Evolutionary conservation across 2,113 vertebrate genomes (phyloP).

Genomic region (Monarcha castaneiventris): DNA sequence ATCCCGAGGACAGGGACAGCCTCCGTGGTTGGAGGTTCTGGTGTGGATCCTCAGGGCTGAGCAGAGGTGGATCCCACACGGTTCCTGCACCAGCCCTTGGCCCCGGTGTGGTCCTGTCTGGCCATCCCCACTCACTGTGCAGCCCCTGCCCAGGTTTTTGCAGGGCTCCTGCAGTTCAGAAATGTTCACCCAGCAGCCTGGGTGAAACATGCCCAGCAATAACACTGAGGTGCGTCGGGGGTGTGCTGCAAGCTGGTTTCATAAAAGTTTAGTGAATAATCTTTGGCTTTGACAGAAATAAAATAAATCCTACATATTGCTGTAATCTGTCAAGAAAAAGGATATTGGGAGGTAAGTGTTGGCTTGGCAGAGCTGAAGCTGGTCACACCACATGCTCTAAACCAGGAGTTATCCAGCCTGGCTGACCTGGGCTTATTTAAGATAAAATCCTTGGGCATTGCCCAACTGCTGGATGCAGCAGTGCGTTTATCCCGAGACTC

Average conservation of each 20-base stretch:
- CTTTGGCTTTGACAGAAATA: constrained; percentile 10
- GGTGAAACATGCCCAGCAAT: background rate
- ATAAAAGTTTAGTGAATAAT: background rate
- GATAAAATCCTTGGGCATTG: constrained; percentile 44
- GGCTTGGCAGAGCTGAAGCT: background rate
- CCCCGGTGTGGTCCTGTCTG: background rate
- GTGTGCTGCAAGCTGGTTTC: background rate
- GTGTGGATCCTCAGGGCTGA: background rate
- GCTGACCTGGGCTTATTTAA: background rate
- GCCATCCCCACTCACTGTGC: rapidly evolving
- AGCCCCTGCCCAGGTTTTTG: background rate
- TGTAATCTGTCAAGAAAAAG: background rate
- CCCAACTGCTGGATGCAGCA: background rate
- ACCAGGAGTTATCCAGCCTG: background rate
- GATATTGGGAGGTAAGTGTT: background rate
- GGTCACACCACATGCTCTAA: background rate
- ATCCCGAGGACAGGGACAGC: background rate
- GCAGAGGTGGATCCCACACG: background rate
- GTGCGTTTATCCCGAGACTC: background rate
- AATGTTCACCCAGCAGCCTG: background rate
- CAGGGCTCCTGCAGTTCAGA: background rate
- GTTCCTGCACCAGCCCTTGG: background rate
- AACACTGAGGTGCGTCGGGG: rapidly evolving
- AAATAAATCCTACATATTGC: background rate
- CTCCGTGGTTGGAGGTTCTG: background rate